phyloP scores from a whole-genome alignment of 2,113 vertebrate genomes.

The Serinus canaria region DNA sequence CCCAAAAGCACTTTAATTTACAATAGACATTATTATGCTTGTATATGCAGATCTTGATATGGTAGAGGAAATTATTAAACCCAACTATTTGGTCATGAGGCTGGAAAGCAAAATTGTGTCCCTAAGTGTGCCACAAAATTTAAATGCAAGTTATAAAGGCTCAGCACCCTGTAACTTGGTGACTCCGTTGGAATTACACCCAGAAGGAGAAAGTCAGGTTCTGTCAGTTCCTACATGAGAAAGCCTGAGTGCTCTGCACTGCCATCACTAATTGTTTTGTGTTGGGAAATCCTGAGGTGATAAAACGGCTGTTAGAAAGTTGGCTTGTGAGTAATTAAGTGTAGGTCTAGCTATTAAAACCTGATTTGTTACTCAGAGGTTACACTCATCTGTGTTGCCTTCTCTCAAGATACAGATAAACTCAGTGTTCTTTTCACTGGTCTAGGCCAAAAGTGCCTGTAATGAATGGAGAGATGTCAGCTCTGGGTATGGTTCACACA shows the following conservation, averaged over 20 bases:
- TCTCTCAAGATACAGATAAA: conserved; percentile 21
- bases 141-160: background rate
- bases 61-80: conserved; percentile 27
- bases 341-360: conserved; percentile 3
- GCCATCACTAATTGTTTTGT: conserved; percentile 17
- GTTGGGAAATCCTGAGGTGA: conserved; percentile 48
- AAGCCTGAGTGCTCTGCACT: background rate
- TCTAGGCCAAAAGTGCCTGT: background rate
- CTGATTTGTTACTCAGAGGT: background rate
- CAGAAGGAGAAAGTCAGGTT: conserved; percentile 47
- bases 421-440: background rate
- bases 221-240: background rate
- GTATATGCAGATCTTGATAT: conserved; percentile 11
- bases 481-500: background rate
- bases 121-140: background rate
- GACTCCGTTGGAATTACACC: background rate
- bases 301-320: conserved; percentile 45
- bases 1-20: background rate
- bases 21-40: background rate
- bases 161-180: background rate
- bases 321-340: conserved; percentile 24
- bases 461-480: background rate
- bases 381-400: background rate
- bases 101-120: background rate
- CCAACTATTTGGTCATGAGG: background rate